Base-by-base conservation (phyloP, 2,888 invertebrate genomes). In the Frankliniella fusca region DNA sequence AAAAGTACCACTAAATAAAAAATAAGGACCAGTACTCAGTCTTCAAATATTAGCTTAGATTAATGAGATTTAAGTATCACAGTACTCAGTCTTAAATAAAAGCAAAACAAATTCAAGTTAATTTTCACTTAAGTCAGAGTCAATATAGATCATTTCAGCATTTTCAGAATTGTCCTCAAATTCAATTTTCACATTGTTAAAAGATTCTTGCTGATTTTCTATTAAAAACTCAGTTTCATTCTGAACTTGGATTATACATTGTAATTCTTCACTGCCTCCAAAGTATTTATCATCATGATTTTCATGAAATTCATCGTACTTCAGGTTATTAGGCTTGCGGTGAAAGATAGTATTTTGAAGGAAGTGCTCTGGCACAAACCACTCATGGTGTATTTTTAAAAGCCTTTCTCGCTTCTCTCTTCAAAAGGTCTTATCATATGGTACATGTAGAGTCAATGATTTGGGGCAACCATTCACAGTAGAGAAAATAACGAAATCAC, bases 401-500 rank as follows among this genome's bases (percentile, higher is more conserved):
- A 65, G 20, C 15, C 65, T 11, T 65, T 65, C 65, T 20, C 20
- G 11, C 20, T 65, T 65, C 65, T 65, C 65, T 7, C 20, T 65
- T 20, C 65, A 65, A 65, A 65, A 65, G 7, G 7, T 20, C 20
- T 65, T 20, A 20, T 65, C 65, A 18, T 18, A 20, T 20, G 7
- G 11, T 18, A 65, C 65, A 18, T 65, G 15, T 20, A 65, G 15
- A 18, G 7, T 20, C 65, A 65, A 18, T 18, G 7, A 65, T 20
- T 65, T 65, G 11, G 65, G 65, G 11, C 20, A 18, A 10, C 65
- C 65, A 18, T 65, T 65, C 15, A 65, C 65, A 18, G 65, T 65
- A 7, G 65, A 65, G 20, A 18, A 81, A 8, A 81, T 9, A 50
- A 81, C 61, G 27, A 81, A 81, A 23, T 81, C 81, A 61, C 81